Conservation (phyloP, 2,797 vertebrate genomes). For the Dryobates pubescens region DNA sequence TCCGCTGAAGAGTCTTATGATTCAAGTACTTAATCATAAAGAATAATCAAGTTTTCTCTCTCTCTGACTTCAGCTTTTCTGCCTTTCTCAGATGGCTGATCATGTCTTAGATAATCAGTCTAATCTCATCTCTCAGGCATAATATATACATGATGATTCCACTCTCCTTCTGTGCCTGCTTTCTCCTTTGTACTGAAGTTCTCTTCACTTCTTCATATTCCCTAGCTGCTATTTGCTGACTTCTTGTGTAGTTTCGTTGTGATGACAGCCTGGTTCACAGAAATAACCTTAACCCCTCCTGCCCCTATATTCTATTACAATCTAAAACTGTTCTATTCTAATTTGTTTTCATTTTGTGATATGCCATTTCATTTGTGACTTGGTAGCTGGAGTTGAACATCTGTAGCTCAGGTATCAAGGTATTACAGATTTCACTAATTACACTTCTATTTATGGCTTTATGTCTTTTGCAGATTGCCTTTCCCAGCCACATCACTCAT, state of each 20-base stretch:
- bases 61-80: not conserved
- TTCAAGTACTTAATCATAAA: constrained; percentile 63
- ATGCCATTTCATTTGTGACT: not conserved
- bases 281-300: not conserved
- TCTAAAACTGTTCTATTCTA: not conserved
- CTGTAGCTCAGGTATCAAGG: not conserved
- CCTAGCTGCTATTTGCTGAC: not conserved
- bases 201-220: not conserved
- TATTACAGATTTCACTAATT: not conserved
- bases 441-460: not conserved
- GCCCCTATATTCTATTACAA: not conserved
- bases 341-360: not conserved
- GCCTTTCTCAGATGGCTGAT: constrained; percentile 15
- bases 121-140: not conserved
- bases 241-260: not conserved
- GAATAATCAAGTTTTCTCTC: constrained; percentile 35
- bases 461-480: not conserved
- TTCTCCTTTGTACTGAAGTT: not conserved
- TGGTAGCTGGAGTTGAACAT: not conserved
- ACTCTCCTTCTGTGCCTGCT: not conserved
- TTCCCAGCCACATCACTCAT: not conserved
- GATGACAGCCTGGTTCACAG: not conserved
- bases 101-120: not conserved
- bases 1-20: constrained; percentile 42
- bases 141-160: not conserved